A percentile compares a stretch with the other conserved stretches of the same genome.
phyloP scores from a whole-genome alignment of 53 echinoderm and acorn worm species.

The Astropecten irregularis region DNA sequence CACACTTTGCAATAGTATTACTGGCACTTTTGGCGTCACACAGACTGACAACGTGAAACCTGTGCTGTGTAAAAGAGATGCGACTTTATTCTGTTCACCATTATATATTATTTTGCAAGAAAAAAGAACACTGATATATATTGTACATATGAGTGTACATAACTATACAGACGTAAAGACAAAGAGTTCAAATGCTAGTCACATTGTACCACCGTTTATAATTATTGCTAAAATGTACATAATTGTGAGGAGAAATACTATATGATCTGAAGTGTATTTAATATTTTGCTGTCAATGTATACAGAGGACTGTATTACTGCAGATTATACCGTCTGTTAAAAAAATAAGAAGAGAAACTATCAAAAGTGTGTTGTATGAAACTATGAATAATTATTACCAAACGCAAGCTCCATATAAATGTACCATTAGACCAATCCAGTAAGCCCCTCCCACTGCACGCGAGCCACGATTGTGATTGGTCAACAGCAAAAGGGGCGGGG shows the following conservation, averaged over 20 bases:
- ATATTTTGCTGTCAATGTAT: conserved; percentile 46
- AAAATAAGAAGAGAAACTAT: conserved; percentile 2
- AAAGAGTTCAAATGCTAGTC: conserved; percentile 24
- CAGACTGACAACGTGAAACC: conserved; percentile 11
- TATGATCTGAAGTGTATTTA: conserved; percentile 55
- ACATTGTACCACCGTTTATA: conserved; percentile 57
- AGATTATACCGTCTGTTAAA: conserved; percentile 3
- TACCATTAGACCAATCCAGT: no score
- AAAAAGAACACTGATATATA: not conserved
- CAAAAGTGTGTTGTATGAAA: no score
- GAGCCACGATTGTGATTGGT: no score
- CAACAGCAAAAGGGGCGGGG: no score
- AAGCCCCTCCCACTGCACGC: no score
- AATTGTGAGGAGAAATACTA: conserved; percentile 46
- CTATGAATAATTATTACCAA: not conserved
- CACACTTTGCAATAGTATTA: conserved; percentile 51
- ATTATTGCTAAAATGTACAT: conserved; percentile 55
- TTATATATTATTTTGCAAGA: conserved; percentile 54
- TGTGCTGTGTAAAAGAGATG: conserved; percentile 2
- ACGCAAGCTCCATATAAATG: not conserved
- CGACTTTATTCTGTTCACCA: conserved; percentile 31
- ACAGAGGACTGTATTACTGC: conserved; percentile 38
- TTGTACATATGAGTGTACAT: conserved; percentile 53
- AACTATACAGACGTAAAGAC: conserved; percentile 30
- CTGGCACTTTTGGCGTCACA: conserved; percentile 38